Base-by-base conservation (phyloP, 2,888 invertebrate genomes). In the Hydroisotoma schaefferi region DNA sequence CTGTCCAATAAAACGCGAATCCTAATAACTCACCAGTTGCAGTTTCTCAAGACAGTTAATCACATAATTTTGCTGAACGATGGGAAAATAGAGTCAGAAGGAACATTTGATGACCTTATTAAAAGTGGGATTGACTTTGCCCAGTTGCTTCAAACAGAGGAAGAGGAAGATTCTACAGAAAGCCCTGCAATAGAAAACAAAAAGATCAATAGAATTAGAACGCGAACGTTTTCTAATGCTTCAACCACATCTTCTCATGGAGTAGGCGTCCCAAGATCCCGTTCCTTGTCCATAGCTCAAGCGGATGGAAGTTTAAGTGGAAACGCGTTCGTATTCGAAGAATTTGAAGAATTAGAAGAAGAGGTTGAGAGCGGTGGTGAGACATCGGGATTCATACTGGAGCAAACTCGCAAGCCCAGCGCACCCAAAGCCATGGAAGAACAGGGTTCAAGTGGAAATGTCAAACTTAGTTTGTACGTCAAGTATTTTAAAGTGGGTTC, bases 51-150 rank as follows among this genome's bases (percentile, higher is more conserved):
- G 73, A 79, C 82, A 29, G 86, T 84, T 1, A 84, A 87, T 74
- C 82, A 80, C 60, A 82, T 88, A 51, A 77, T 87, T 66, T 80
- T 87, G 54, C 74, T 88, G 59, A 81, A 84, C 59, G 84, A 84
- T 81, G 87, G 69, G 79, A 72, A 70, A 49, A 76, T 82, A 37
- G 78, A 78, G 70, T 77, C 77, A 6, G 76, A 79, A 73, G 82
- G 82, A 54, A 84, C 85, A 58, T 90, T 86, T 74, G 83, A 84
- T 20, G 85, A 87, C 2, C 78, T 91, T 2, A 83, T 85, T 68
- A 84, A 82, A 1, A 84, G 85, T 10, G 90, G 89, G 0, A 76
- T 89, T 71, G 86, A 91, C 77, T 90, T 91, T 76, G 88, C 88
- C 0, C 81, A 85, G 73, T 76, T 92, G 62, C 75, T 90, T 59